Percentiles rank a stretch among this genome's conserved stretches.
Conservation (phyloP, 2,888 invertebrate species). For the Eudemis profundana region DNA sequence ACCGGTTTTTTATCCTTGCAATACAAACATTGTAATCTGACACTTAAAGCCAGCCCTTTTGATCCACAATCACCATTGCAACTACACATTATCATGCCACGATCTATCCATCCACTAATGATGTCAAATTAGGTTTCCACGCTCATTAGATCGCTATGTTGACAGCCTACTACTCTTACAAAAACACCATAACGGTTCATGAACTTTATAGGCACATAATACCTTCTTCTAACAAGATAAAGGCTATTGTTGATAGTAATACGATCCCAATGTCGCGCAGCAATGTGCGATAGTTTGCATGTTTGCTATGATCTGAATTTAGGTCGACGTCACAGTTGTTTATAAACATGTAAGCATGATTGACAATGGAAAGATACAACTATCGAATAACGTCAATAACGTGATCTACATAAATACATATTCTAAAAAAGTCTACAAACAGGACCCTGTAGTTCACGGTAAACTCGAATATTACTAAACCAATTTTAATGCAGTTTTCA, state of each 20-base stretch:
- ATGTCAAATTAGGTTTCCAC: slow-evolving; percentile 13
- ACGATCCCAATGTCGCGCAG: slow-evolving; percentile 16
- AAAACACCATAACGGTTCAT: neutral
- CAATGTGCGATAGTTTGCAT: slow-evolving; percentile 8
- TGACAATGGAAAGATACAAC: no score
- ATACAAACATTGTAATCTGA: neutral
- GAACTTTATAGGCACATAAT: neutral
- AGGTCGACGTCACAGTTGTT: neutral
- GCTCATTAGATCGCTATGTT: neutral
- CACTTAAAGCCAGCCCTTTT: neutral
- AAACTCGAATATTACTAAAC: no score
- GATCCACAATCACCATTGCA: slow-evolving; percentile 2
- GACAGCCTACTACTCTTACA: neutral
- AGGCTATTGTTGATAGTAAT: slow-evolving; percentile 29
- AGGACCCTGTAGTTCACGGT: no score
- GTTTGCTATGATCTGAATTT: slow-evolving; percentile 7
- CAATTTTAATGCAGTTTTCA: no score
- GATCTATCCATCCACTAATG: slow-evolving; percentile 6
- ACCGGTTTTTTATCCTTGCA: no score
- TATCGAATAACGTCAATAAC: no score
- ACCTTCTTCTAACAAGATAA: slow-evolving; percentile 1
- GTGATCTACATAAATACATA: no score
- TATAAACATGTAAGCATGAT: neutral
- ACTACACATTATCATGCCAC: slow-evolving; percentile 1
- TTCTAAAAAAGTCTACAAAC: no score